Conservation (phyloP, 2,797 vertebrate species). For the Coregonus suidteri region DNA sequence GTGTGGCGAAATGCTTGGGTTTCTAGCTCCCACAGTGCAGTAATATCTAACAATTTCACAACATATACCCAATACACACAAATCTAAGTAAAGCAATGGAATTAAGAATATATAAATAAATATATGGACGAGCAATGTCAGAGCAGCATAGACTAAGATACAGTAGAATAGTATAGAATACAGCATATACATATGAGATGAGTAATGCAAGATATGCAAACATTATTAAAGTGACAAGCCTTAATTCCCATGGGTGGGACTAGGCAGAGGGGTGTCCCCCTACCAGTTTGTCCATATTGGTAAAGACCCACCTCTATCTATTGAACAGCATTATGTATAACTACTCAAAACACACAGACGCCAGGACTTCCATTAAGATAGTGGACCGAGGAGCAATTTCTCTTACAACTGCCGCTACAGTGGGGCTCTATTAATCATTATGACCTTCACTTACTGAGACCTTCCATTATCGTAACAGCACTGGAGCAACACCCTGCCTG, state of each 20-base stretch:
- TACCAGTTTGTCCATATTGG: not conserved
- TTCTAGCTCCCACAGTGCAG: no score
- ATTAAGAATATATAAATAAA: no score
- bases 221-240: not conserved
- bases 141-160: no score
- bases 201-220: no score
- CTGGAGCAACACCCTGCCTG: not conserved
- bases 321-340: constrained; percentile 20
- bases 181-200: no score
- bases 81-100: no score
- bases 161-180: no score
- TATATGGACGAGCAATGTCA: no score
- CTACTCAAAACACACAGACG: constrained; percentile 28
- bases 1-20: no score
- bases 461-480: constrained; percentile 23
- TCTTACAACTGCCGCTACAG: constrained; percentile 7
- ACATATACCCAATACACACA: no score
- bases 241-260: constrained; percentile 7
- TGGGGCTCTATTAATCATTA: constrained; percentile 26
- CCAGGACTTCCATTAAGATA: constrained; percentile 19
- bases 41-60: no score
- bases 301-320: constrained; percentile 20
- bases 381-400: constrained; percentile 5
- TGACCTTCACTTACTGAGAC: constrained; percentile 12
- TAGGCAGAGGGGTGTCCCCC: not conserved